Conservation (phyloP, 1,140 invertebrate genomes). For the Brachionus plicatilis region DNA sequence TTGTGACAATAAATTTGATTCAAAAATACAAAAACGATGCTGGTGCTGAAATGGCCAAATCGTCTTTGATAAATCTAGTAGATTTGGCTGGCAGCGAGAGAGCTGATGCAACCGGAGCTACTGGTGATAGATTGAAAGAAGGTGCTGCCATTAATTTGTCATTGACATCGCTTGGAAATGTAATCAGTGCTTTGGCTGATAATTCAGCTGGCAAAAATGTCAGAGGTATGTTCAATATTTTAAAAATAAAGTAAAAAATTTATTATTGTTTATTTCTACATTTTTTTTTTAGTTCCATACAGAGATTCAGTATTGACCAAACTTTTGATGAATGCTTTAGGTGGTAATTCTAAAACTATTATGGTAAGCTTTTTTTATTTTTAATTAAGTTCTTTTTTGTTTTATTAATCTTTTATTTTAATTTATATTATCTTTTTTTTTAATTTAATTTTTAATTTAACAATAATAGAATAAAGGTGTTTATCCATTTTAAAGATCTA, state of each 20-base stretch:
- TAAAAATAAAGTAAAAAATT: no score
- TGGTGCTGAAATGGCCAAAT: conserved; percentile 61
- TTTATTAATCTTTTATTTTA: no score
- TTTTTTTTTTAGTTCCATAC: conserved; percentile 54
- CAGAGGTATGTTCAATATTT: neutral
- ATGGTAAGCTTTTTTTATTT: conserved; percentile 54
- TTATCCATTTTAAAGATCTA: no score
- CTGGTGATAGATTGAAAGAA: conserved; percentile 63
- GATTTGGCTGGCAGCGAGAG: conserved; percentile 65
- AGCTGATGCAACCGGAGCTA: conserved; percentile 60
- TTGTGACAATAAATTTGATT: conserved; percentile 61
- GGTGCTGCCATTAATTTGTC: conserved; percentile 64
- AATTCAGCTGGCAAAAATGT: conserved; percentile 37
- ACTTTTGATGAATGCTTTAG: conserved; percentile 60
- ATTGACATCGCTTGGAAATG: conserved; percentile 61
- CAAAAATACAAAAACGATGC: conserved; percentile 60
- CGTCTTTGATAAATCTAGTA: conserved; percentile 61
- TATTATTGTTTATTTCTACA: conserved; percentile 7
- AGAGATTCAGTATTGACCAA: conserved; percentile 61
- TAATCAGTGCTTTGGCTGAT: conserved; percentile 59
- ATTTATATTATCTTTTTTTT: no score
- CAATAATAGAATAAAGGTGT: no score
- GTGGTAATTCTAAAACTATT: conserved; percentile 63
- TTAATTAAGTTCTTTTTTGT: neutral
- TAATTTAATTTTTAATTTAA: no score